phyloP scores from a whole-genome alignment of 2,888 invertebrate species.

The Dicyrtomina minuta region DNA sequence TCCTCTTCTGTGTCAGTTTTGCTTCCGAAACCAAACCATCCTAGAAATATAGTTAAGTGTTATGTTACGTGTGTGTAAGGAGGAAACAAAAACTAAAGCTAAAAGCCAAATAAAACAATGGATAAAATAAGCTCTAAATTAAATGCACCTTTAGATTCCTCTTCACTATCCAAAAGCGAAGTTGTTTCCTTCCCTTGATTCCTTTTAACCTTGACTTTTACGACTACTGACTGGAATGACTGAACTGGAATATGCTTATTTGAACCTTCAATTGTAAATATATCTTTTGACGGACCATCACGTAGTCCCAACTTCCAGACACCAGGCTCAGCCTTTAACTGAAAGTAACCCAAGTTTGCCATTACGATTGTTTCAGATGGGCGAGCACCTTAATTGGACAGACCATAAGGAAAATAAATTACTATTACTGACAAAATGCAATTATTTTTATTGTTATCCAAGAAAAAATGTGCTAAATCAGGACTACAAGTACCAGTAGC shows the following conservation, averaged over 20 bases:
- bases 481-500: no score
- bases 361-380: slow-evolving; percentile 61
- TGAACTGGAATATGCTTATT: slow-evolving; percentile 67
- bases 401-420: not conserved
- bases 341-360: slow-evolving; percentile 99
- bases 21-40: slow-evolving; percentile 54
- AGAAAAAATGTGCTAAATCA: slow-evolving; percentile 32
- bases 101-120: slow-evolving; percentile 8
- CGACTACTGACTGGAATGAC: slow-evolving; percentile 83
- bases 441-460: not conserved
- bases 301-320: slow-evolving; percentile 87
- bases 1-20: slow-evolving; percentile 67
- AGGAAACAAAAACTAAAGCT: no score
- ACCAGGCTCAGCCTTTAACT: slow-evolving; percentile 96
- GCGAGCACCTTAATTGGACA: slow-evolving; percentile 6
- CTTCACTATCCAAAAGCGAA: slow-evolving; percentile 82
- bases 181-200: slow-evolving; percentile 82
- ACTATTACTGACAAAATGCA: not conserved
- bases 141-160: slow-evolving; percentile 49
- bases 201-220: slow-evolving; percentile 87
- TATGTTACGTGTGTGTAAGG: not conserved
- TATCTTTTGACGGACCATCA: slow-evolving; percentile 90
- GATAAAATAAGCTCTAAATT: not conserved
- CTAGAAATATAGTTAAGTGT: no score
- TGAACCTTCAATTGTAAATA: slow-evolving; percentile 80